A percentile compares a stretch with the other conserved stretches of the same genome.
Evolutionary conservation across 2,113 vertebrate genomes (phyloP).

Genomic region (Danio rerio): GRCz12tu NC_133198.1:7750001-7750500

Average conservation of each 20-base stretch:
- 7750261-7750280: constrained; percentile 11
- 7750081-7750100: constrained; percentile 30
- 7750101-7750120: constrained; percentile 41
- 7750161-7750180: not conserved
- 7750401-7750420: not conserved
- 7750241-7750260: constrained; percentile 45
- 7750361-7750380: not conserved
- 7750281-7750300: not conserved
- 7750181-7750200: constrained; percentile 13
- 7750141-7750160: constrained; percentile 24
- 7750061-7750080: constrained; percentile 71
- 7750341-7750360: not conserved
- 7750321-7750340: not conserved
- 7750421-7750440: not conserved
- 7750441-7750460: too few relatives aligned
- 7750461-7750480: not conserved
- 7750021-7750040: constrained; percentile 86
- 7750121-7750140: constrained; percentile 36
- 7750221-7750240: constrained; percentile 25
- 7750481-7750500: not conserved
- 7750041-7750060: constrained; percentile 83
- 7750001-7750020: constrained; percentile 82
- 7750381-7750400: not conserved
- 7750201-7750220: constrained; percentile 25
- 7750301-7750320: not conserved